phyloP scores from a whole-genome alignment of 1,140 invertebrate species.

The Drosophila rhopaloa region DNA sequence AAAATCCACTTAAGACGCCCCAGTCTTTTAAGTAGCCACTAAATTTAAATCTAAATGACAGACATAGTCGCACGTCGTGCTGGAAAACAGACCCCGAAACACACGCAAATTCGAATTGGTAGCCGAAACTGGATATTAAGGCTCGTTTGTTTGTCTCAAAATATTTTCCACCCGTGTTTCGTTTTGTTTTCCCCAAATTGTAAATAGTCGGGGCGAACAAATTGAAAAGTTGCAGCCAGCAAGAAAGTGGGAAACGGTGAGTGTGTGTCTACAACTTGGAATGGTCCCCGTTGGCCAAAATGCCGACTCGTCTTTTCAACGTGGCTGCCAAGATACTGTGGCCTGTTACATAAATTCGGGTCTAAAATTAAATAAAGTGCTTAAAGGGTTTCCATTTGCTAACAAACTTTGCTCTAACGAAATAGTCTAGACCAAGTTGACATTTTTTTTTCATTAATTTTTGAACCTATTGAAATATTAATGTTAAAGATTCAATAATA shows the following conservation, averaged over 20 bases:
- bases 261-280: slow-evolving; percentile 37
- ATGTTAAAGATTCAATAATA: too few species aligned
- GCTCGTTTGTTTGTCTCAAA: slow-evolving; percentile 53
- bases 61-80: slow-evolving; percentile 46
- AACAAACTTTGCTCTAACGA: too few species aligned
- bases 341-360: background rate
- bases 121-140: slow-evolving; percentile 44
- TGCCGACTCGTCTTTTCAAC: slow-evolving; percentile 55
- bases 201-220: slow-evolving; percentile 53
- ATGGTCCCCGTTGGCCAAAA: slow-evolving; percentile 51
- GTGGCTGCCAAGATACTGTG: slow-evolving; percentile 22
- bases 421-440: too few species aligned
- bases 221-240: slow-evolving; percentile 60
- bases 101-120: slow-evolving; percentile 33
- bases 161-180: slow-evolving; percentile 19
- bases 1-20: slow-evolving; percentile 47
- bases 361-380: background rate
- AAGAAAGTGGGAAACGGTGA: slow-evolving; percentile 16
- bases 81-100: slow-evolving; percentile 21
- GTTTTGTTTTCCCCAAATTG: slow-evolving; percentile 49
- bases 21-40: slow-evolving; percentile 61
- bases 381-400: background rate
- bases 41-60: slow-evolving; percentile 69
- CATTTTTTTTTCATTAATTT: too few species aligned
- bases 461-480: too few species aligned